A percentile compares a stretch with the other conserved stretches of the same genome.
Evolutionary conservation across 2,888 invertebrate species (phyloP).

Genomic region (Acanthoscelides obtectus): DNA sequence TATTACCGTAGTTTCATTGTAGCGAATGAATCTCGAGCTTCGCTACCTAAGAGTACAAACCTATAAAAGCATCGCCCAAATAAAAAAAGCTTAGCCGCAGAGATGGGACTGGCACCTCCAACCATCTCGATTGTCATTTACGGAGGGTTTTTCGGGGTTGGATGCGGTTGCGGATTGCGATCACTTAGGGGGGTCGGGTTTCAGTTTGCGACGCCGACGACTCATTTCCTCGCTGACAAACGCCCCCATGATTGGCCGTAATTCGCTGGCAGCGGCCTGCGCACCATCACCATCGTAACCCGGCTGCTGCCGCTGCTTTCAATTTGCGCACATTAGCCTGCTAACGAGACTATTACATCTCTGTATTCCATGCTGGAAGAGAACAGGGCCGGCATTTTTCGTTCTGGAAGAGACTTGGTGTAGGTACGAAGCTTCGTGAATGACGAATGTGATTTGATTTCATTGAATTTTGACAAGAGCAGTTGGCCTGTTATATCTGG

Average conservation of each 20-base stretch:
- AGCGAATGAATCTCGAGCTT: no score
- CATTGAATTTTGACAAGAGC: no score
- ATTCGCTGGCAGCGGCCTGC: constrained; percentile 11
- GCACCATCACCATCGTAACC: neutral
- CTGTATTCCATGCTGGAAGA: neutral
- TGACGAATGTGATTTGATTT: no score
- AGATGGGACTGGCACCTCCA: no score
- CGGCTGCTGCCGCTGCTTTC: constrained; percentile 12
- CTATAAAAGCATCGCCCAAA: no score
- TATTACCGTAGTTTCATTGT: no score
- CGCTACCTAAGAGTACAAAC: no score
- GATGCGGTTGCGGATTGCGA: neutral
- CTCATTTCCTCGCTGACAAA: constrained; percentile 6
- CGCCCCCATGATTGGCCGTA: constrained; percentile 15
- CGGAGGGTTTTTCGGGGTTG: neutral
- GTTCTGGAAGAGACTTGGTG: no score
- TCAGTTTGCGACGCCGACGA: neutral
- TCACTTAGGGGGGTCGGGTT: neutral
- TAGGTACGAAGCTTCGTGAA: no score
- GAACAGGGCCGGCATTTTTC: neutral
- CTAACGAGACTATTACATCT: constrained; percentile 13
- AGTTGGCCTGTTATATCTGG: no score
- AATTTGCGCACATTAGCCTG: constrained; percentile 15
- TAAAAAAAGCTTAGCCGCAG: no score
- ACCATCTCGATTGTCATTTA: neutral